Evolutionary conservation across 2,113 vertebrate species (phyloP), one percentile per base, ranked within the genome.

Genomic region (Chascanopsetta lugubris): DNA sequence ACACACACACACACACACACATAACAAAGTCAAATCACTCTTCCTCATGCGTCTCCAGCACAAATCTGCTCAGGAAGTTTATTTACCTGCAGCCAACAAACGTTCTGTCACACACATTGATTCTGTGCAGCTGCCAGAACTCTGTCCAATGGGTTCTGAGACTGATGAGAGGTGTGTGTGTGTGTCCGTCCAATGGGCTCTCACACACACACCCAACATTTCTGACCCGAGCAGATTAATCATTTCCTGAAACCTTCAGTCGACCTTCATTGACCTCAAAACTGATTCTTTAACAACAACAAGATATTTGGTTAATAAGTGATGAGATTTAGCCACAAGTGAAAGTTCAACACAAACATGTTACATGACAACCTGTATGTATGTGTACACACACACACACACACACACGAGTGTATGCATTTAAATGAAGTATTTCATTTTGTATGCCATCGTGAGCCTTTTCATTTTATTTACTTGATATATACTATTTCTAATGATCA

Each of bases 81-180:
- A 82, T 91, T 90, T 88, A 84, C 84, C 60, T 77, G 75, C 57
- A 56, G 80, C 80, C 42, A 76, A 63, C 32, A 17, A 40, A 47
- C 63, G 58, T 80, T 89, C 86, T 83, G 90, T 89, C 85, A 75
- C 75, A 61, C 30, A 57, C 75, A 90, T 90, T 74, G 88, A 92
- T 92, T 92, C 68, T 90, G 80, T 77, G 66, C 43, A 69, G 72
- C 83, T 87, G 89, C 88, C 87, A 87, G 77, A 81, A 85, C 74
- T 27, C 64, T 40, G 59, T 85, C 78, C 80, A 82, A 77, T 75
- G 65, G 64, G 69, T 40, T 75, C 38, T 8, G 1, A 70, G 64
- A 50, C 22, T 68, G 26, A 75, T 47, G 22, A 45, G 63, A 63
- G 36, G 12, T 2, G 36, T 11, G 53, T 29, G 49, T 30, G 36